A percentile compares a stretch with the other conserved stretches of the same genome.
Conservation (phyloP, 2,797 vertebrate species). For the Bovichtus diacanthus region DNA sequence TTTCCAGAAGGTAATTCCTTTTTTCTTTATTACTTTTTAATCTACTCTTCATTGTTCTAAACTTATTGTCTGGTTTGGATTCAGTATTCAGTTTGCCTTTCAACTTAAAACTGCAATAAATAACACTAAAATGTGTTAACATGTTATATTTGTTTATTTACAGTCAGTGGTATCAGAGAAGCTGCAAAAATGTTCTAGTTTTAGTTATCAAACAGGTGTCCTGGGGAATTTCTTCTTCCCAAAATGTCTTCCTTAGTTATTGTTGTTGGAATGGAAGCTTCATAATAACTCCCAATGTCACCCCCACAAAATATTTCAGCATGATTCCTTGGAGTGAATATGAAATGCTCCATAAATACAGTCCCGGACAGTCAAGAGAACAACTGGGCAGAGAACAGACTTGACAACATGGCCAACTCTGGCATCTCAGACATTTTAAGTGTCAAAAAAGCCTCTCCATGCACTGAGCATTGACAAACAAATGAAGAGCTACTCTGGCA, state of each 20-base stretch:
- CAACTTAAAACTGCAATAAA: neutral
- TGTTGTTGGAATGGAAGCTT: neutral
- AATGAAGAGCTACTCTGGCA: constrained; percentile 55
- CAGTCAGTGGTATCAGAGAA: neutral
- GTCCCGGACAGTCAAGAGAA: neutral
- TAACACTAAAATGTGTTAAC: neutral
- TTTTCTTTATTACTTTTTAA: neutral
- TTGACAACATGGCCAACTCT: neutral
- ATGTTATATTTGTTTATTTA: neutral
- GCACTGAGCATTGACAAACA: constrained; percentile 28
- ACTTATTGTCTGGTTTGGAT: neutral
- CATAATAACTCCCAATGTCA: neutral
- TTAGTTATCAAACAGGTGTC: neutral
- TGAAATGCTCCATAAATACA: neutral
- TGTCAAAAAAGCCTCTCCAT: constrained; percentile 26
- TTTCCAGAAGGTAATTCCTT: neutral
- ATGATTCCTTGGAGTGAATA: neutral
- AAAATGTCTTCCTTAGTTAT: neutral
- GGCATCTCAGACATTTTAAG: constrained; percentile 9
- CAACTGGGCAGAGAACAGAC: neutral
- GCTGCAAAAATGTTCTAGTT: neutral
- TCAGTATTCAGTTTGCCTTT: neutral
- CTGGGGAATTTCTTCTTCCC: neutral
- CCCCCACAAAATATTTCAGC: neutral
- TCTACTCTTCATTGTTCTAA: neutral